phyloP scores from a whole-genome alignment of 2,113 vertebrate species.

The Clarias macrocephalus region DNA sequence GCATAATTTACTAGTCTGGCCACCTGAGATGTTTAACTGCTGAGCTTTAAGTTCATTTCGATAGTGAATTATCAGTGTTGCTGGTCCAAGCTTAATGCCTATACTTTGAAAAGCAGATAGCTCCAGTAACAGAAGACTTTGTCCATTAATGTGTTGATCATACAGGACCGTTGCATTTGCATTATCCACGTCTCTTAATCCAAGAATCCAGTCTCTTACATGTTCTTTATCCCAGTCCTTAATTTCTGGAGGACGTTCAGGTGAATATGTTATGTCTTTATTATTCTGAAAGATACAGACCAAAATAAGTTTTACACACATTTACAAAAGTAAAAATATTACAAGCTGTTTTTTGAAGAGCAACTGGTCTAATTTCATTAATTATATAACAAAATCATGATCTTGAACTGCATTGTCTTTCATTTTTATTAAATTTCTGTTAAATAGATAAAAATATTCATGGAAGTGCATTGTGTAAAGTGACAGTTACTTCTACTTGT shows the following conservation, averaged over 20 bases:
- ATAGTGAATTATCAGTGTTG: slow-evolving; percentile 57
- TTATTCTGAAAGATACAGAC: slow-evolving; percentile 47
- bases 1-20: slow-evolving; percentile 43
- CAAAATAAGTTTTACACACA: neutral
- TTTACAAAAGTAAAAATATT: neutral
- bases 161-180: slow-evolving; percentile 55
- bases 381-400: neutral
- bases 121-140: slow-evolving; percentile 57
- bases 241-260: slow-evolving; percentile 53
- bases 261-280: slow-evolving; percentile 4
- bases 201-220: slow-evolving; percentile 60
- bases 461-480: too few relatives aligned
- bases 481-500: neutral
- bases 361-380: neutral
- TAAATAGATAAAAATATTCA: too few relatives aligned
- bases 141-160: slow-evolving; percentile 57
- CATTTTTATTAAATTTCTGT: neutral
- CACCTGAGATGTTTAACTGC: neutral
- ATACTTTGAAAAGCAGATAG: slow-evolving; percentile 38
- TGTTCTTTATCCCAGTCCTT: slow-evolving; percentile 64
- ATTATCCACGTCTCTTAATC: slow-evolving; percentile 48
- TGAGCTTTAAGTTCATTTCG: slow-evolving; percentile 59
- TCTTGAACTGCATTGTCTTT: neutral
- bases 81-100: slow-evolving; percentile 59
- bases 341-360: neutral